Evolutionary conservation across 37 sponge, comb jelly and placozoan genomes (phyloP).

Genomic region (Aplysina aerophoba): DNA sequence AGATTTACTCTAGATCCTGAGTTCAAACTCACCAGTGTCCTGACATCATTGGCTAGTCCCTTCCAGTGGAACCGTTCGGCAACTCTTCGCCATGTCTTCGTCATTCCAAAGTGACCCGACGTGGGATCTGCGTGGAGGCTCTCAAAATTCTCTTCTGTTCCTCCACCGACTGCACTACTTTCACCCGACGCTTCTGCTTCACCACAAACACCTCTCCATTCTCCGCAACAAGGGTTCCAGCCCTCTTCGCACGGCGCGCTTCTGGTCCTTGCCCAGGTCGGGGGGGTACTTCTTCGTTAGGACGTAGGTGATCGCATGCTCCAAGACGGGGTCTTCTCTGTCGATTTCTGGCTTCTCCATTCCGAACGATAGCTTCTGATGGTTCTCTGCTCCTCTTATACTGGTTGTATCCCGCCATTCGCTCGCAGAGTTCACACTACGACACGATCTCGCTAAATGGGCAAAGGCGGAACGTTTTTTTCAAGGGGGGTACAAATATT

Average conservation of each 20-base stretch:
- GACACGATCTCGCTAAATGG: not conserved
- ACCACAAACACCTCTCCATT: constrained; percentile 8
- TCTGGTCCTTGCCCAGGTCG: constrained; percentile 29
- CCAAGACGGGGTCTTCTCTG: constrained; percentile 28
- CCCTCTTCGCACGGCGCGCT: constrained; percentile 5
- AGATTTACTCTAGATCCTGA: no score
- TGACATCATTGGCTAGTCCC: no score
- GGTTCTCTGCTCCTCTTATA: constrained; percentile 27
- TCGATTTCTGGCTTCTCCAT: constrained; percentile 30
- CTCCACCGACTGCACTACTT: constrained; percentile 27
- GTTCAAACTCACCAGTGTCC: no score
- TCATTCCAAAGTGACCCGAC: constrained; percentile 57
- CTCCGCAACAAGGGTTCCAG: constrained; percentile 15
- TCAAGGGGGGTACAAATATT: constrained; percentile 8
- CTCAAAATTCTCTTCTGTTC: constrained; percentile 48
- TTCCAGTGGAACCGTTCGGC: no score
- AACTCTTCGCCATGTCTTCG: no score
- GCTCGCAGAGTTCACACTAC: constrained; percentile 9
- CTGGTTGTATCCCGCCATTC: constrained; percentile 18
- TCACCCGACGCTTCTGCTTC: constrained; percentile 18
- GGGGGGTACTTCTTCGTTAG: constrained; percentile 19
- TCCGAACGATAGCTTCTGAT: constrained; percentile 32
- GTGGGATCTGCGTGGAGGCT: constrained; percentile 45
- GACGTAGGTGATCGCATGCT: constrained; percentile 2
- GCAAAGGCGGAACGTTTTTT: not conserved